Evolutionary conservation across 2,113 vertebrate genomes (phyloP).

Genomic region (Ovibos moschatus): DNA sequence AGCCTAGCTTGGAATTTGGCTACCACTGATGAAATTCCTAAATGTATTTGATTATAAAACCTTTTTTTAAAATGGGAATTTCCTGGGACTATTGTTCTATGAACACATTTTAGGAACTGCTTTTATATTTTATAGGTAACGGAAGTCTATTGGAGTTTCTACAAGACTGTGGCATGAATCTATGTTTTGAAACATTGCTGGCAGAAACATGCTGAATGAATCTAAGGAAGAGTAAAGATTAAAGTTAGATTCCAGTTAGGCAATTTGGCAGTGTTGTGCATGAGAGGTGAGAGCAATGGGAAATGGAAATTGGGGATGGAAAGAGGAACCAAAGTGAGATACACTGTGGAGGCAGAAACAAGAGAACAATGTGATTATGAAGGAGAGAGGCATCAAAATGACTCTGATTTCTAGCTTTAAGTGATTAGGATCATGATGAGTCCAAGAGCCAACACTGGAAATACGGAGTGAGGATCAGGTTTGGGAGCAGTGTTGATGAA

Average conservation of each 20-base stretch:
- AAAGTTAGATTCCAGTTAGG: not conserved
- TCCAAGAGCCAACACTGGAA: not conserved
- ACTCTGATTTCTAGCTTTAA: not conserved
- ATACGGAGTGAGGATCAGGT: not conserved
- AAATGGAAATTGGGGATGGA: not conserved
- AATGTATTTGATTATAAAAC: not conserved
- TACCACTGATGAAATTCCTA: not conserved
- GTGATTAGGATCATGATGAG: not conserved
- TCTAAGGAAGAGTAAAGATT: not conserved
- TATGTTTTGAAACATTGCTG: not conserved
- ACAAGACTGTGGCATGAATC: not conserved
- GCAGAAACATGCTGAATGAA: not conserved
- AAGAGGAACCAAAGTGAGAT: not conserved
- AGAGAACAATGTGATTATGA: not conserved
- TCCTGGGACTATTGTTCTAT: not conserved
- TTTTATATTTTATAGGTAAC: not conserved
- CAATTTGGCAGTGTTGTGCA: not conserved
- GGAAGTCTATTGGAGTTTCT: not conserved
- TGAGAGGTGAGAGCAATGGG: not conserved
- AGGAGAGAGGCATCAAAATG: not conserved
- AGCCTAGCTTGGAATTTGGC: not conserved
- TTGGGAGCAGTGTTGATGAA: not conserved
- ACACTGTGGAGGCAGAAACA: not conserved
- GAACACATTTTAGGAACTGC: not conserved
- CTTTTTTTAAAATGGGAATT: not conserved